Base-by-base conservation (phyloP, 2,888 invertebrate genomes). In the Yponomeuta cagnagella region DNA sequence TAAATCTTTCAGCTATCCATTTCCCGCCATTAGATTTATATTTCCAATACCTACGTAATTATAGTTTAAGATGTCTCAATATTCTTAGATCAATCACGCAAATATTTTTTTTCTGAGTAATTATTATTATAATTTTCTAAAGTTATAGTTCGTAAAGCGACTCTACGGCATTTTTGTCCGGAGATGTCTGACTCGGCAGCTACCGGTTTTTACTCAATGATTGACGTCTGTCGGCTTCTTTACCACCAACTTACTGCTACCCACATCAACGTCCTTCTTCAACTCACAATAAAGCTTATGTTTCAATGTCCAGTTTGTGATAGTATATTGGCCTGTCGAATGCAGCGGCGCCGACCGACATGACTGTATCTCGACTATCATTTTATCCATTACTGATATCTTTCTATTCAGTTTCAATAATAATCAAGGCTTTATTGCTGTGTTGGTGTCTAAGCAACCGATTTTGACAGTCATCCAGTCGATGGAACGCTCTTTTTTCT, bases 181-280 rank as follows among this genome's bases (percentile, higher is more conserved):
- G 23, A n/a, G 85, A 86, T 82, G 85, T 89, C 88, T 86, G 87
- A 84, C 82, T 84, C 83, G 82, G 80, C 85, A 79, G 90, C 91
- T 92, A 92, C 91, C 91, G 91, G 91, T 91, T 91, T 90, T 92
- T 89, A 90, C 85, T 88, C 87, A 83, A 83, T 89, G 91, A 91
- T 91, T 90, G 91, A 92, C 91, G 90, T 88, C 89, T 91, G 91
- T 90, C 91, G 89, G 90, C 89, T 89, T 82, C 85, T 87, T 85
- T 88, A 88, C 73, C 77, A 77, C 88, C 77, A 84, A 75, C 70
- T 80, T 82, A 79, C 71, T 48, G 73, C 71, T 79, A 72, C 77
- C 58, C 48, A 37, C 72, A 68, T 43, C 63, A 2, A 70, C 70
- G 72, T 52, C 76, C 72, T 74, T 81, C 77, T 73, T 68, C 77